Evolutionary conservation across 1,140 invertebrate species (phyloP), one percentile per base, ranked within the genome.

Genomic region (Zaprionus tsacasi): DNA sequence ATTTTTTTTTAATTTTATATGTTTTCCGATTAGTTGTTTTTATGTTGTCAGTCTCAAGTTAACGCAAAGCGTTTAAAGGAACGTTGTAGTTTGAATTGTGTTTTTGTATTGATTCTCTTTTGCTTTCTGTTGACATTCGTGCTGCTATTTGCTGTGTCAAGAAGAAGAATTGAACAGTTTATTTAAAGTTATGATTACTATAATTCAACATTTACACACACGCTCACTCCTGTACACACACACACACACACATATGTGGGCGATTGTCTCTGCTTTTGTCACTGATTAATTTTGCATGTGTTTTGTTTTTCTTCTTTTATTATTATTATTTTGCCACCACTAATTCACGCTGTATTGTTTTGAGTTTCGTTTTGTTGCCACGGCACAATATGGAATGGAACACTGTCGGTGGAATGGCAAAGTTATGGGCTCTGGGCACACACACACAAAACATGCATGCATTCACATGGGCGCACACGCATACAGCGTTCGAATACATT

Each of bases 81-180:
- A 78, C 75, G 71, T 74, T 54, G 60, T 43, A 57, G 57, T 78
- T 68, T 61, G 27, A 48, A 68, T 77, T 50, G 38, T 88, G 78
- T 76, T 77, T 82, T 83, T 81, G 78, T 83, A 25, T 70, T 15
- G 48, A 65, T 75, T 87, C 70, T 73, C 30, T 65, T 87, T 76
- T 73, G 69, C 61, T 70, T 76, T 66, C 38, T 55, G 50, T 68
- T 78, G 60, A 60, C 70, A 68, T 82, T 78, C 56, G 77, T 69
- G 33, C 17, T 56, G 4, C 63, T 66, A 27, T 13, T 43, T 4
- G 30, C 56, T 66, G 50, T 12, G 27, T 17, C n/a, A 71, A 74
- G 50, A 56, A 45, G 58, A 70, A 67, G 69, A 76, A n/a, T 50
- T 56, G 33, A 35, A 60, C 17, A 33, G 40, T 56, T 74, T 69